Evolutionary conservation across 2,113 vertebrate species (phyloP).

Genomic region (Mandrillus leucophaeus): DNA sequence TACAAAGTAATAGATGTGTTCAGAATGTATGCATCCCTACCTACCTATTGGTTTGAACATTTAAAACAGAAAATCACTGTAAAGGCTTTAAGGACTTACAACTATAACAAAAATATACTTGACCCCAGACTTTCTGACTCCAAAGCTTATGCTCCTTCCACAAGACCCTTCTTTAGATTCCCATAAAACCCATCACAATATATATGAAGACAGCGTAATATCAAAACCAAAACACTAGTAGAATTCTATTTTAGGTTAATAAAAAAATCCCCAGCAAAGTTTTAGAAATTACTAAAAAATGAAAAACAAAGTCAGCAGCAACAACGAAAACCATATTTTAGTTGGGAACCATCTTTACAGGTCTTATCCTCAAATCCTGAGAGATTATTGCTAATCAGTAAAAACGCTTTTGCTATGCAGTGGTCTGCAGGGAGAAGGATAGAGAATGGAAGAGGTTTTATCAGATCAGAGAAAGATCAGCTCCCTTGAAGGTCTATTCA

Average conservation of each 20-base stretch:
- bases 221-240: neutral
- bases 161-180: neutral
- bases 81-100: neutral
- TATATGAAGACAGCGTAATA: neutral
- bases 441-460: slow-evolving; percentile 75
- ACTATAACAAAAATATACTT: neutral
- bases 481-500: slow-evolving; percentile 78
- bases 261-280: slow-evolving; percentile 3
- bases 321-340: slow-evolving; percentile 31
- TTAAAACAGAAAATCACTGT: slow-evolving; percentile 1
- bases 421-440: slow-evolving; percentile 1
- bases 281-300: neutral
- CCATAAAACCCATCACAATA: neutral
- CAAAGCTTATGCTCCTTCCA: neutral
- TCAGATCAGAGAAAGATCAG: slow-evolving; percentile 85
- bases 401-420: slow-evolving; percentile 73
- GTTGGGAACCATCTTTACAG: neutral
- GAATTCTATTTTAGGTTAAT: slow-evolving; percentile 19
- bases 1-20: neutral
- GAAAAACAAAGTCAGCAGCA: slow-evolving; percentile 1
- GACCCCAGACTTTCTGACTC: neutral
- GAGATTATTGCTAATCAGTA: neutral
- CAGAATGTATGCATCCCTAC: neutral
- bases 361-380: slow-evolving; percentile 56
- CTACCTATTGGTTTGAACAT: neutral